phyloP scores from a whole-genome alignment of 2,113 vertebrate species.

The Puntigrus tetrazona region DNA sequence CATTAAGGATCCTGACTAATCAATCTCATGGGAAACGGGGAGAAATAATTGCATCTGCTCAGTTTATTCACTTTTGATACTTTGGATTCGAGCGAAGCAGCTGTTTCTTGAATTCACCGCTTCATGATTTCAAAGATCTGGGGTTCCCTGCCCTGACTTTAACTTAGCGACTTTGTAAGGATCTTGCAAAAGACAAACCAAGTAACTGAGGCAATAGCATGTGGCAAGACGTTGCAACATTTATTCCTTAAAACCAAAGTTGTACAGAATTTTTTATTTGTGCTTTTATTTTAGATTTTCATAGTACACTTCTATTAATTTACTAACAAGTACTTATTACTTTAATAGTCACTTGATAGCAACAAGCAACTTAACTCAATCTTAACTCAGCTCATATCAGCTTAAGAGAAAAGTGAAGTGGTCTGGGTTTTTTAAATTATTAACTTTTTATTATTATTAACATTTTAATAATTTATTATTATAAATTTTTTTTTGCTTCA shows the following conservation, averaged over 20 bases:
- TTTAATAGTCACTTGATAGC: too few relatives aligned
- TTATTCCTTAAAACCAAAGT: neutral
- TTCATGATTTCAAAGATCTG: neutral
- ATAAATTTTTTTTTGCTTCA: too few relatives aligned
- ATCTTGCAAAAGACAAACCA: constrained; percentile 1
- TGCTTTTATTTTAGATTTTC: neutral
- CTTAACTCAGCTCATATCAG: too few relatives aligned
- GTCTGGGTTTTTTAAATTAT: too few relatives aligned
- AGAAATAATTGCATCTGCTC: neutral
- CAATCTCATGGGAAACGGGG: neutral
- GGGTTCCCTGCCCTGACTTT: constrained; percentile 1
- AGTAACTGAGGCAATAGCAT: neutral
- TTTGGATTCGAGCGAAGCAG: too few relatives aligned
- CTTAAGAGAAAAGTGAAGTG: too few relatives aligned
- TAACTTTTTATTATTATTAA: too few relatives aligned
- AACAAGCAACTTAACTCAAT: too few relatives aligned
- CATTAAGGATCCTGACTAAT: neutral
- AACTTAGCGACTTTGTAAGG: neutral
- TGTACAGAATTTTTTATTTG: neutral
- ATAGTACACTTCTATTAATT: too few relatives aligned
- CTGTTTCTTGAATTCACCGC: neutral
- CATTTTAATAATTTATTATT: too few relatives aligned
- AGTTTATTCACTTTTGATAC: neutral
- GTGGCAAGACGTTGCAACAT: neutral
- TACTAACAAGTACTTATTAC: too few relatives aligned